phyloP scores from a whole-genome alignment of 2,888 invertebrate genomes.

The Ryuthela nishihirai region DNA sequence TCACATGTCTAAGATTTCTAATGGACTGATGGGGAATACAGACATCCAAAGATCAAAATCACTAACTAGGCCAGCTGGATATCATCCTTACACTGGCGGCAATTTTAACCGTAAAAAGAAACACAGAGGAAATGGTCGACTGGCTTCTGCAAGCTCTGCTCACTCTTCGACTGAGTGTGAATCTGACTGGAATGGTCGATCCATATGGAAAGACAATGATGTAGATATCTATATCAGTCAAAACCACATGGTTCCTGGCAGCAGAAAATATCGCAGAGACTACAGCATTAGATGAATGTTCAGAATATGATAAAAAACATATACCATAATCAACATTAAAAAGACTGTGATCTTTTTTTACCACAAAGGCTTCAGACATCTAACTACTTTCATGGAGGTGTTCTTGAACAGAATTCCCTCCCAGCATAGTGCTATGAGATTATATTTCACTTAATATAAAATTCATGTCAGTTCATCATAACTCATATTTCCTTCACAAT shows the following conservation, averaged over 20 bases:
- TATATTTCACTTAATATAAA: too few species aligned
- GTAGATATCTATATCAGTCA: slow-evolving; percentile 94
- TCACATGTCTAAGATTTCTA: slow-evolving; percentile 57
- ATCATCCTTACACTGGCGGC: slow-evolving; percentile 44
- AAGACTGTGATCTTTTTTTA: too few species aligned
- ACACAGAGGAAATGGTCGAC: slow-evolving; percentile 34
- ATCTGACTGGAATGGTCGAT: slow-evolving; percentile 57
- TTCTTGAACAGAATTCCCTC: too few species aligned
- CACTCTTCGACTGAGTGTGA: slow-evolving; percentile 63
- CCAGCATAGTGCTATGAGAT: too few species aligned
- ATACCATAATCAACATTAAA: too few species aligned
- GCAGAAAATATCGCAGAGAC: slow-evolving; percentile 12
- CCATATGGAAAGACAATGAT: slow-evolving; percentile 85
- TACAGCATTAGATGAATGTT: slow-evolving; percentile 21
- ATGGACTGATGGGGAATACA: slow-evolving; percentile 66
- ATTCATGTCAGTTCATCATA: too few species aligned
- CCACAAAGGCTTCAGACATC: too few species aligned
- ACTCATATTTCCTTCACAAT: too few species aligned
- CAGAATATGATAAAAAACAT: too few species aligned
- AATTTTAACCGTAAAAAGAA: slow-evolving; percentile 23
- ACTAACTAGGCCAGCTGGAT: slow-evolving; percentile 75
- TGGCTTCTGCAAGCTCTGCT: slow-evolving; percentile 28
- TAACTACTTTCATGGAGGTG: too few species aligned
- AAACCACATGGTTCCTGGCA: slow-evolving; percentile 59
- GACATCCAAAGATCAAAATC: slow-evolving; percentile 83